Evolutionary conservation across 2,888 invertebrate genomes (phyloP).

Genomic region (Taphrorychus bicolor): DNA sequence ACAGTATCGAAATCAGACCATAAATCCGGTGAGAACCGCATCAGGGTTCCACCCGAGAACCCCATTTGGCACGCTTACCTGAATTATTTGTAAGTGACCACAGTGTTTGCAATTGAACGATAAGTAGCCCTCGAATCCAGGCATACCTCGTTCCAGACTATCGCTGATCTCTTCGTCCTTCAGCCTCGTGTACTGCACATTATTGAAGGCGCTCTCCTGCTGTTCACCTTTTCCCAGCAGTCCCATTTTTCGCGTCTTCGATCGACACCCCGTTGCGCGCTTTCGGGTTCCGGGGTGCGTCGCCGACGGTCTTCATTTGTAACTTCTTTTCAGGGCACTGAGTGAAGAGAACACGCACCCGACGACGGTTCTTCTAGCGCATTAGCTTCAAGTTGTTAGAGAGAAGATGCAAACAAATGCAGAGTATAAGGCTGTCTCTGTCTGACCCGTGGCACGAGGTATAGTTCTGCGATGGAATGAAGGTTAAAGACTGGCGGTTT

Average conservation of each 20-base stretch:
- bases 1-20: background rate
- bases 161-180: slow-evolving; percentile 60
- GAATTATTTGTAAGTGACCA: slow-evolving; percentile 67
- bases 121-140: slow-evolving; percentile 64
- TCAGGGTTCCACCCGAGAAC: background rate
- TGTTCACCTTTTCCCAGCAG: slow-evolving; percentile 57
- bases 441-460: slow-evolving; percentile 10
- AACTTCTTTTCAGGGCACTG: background rate
- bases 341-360: slow-evolving; percentile 2
- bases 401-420: background rate
- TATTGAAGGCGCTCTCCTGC: slow-evolving; percentile 49
- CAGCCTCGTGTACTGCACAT: slow-evolving; percentile 67
- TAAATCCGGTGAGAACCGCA: background rate
- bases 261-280: background rate
- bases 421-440: background rate
- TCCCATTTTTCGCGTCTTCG: slow-evolving; percentile 58
- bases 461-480: background rate
- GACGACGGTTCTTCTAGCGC: background rate
- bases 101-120: slow-evolving; percentile 69
- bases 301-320: slow-evolving; percentile 14
- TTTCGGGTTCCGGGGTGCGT: background rate
- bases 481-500: slow-evolving; percentile 5
- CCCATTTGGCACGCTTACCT: slow-evolving; percentile 53
- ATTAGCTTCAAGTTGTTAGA: background rate
- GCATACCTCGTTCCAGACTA: slow-evolving; percentile 58